Conservation (phyloP, 2,888 invertebrate genomes). For the Tribolium freemani region DNA sequence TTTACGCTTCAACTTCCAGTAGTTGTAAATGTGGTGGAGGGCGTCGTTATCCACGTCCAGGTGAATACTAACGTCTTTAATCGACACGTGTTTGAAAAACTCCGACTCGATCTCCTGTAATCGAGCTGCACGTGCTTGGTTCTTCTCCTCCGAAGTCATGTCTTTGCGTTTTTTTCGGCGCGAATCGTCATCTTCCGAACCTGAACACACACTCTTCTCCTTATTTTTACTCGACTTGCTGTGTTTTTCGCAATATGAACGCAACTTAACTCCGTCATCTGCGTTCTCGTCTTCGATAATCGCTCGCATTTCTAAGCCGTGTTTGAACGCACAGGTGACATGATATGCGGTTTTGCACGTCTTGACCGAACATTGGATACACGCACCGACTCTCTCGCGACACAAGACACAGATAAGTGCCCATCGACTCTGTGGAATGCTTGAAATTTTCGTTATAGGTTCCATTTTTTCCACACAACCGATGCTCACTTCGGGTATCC, state of each 20-base stretch:
- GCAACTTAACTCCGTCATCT: constrained; percentile 92
- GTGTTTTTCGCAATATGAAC: constrained; percentile 97
- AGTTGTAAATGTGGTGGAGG: constrained; percentile 90
- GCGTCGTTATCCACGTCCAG: constrained; percentile 88
- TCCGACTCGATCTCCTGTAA: constrained; percentile 93
- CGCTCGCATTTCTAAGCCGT: constrained; percentile 97
- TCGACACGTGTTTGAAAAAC: constrained; percentile 91
- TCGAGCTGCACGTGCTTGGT: constrained; percentile 91
- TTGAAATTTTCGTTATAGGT: constrained; percentile 97
- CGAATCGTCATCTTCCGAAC: constrained; percentile 83
- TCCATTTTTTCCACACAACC: constrained; percentile 99
- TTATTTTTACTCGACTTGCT: constrained; percentile 88
- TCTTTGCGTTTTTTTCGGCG: constrained; percentile 84
- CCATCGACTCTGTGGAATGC: constrained; percentile 97
- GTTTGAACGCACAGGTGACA: constrained; percentile 98
- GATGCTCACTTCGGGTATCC: constrained; percentile 94
- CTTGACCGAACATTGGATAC: constrained; percentile 98
- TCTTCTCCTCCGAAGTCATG: constrained; percentile 95
- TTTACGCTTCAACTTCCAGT: constrained; percentile 96
- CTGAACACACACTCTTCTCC: constrained; percentile 80
- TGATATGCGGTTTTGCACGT: constrained; percentile 99
- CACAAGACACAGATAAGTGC: constrained; percentile 95
- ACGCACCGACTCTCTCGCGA: constrained; percentile 95
- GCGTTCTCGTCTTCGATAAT: constrained; percentile 96
- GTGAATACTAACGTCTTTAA: constrained; percentile 86